Conservation (phyloP, 2,888 invertebrate species). For the Chrysopilus asiliformis region DNA sequence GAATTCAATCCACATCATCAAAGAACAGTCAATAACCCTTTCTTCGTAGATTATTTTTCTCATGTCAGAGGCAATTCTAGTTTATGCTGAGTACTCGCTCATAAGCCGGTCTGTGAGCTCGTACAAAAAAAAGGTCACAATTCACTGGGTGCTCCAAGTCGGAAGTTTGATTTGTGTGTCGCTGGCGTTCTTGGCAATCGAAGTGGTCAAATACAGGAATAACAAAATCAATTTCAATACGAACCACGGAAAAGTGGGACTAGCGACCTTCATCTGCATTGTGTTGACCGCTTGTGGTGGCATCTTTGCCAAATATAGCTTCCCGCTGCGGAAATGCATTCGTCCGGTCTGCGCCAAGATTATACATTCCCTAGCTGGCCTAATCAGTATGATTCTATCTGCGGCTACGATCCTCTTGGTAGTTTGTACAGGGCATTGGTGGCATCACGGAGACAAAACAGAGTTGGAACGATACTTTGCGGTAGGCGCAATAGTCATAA, state of each 20-base stretch:
- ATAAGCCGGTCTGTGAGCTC: not conserved
- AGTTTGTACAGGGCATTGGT: too few relatives aligned
- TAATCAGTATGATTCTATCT: constrained; percentile 2
- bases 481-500: too few relatives aligned
- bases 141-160: constrained; percentile 6
- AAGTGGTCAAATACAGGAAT: constrained; percentile 3
- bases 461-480: too few relatives aligned
- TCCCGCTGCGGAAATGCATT: constrained; percentile 2
- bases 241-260: constrained; percentile 8
- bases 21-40: not conserved
- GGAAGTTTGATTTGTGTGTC: not conserved
- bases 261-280: constrained; percentile 4
- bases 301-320: constrained; percentile 5
- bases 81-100: not conserved
- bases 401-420: too few relatives aligned
- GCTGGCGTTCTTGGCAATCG: constrained; percentile 5
- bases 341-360: constrained; percentile 5
- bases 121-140: constrained; percentile 1
- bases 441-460: too few relatives aligned
- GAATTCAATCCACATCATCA: constrained; percentile 1
- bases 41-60: constrained; percentile 6
- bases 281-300: constrained; percentile 2
- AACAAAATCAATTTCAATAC: constrained; percentile 5
- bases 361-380: not conserved
- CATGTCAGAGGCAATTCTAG: constrained; percentile 5